These are phyloP conservation scores for Engystomops pustulosus DNA, from an alignment of 2,113 vertebrate genomes.

Conservation along the genomic window DNA sequence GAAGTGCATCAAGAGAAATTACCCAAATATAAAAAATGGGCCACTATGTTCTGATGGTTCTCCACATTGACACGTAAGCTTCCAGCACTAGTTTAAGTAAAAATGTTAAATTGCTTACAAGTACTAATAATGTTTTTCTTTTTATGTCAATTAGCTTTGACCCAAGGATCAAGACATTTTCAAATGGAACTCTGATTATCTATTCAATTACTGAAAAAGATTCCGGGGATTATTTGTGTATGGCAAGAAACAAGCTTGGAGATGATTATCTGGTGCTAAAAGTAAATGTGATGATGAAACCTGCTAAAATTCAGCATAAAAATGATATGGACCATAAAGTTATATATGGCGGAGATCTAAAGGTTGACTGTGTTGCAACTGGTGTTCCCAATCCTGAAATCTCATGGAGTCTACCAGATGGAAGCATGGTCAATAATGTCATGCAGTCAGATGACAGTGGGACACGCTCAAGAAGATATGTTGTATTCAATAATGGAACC, in stretches of 20 bases:
- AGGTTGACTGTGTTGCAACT: slow-evolving; percentile 90
- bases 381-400: slow-evolving; percentile 89
- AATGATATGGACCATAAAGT: slow-evolving; percentile 79
- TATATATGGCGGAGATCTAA: slow-evolving; percentile 78
- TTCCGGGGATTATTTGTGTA: slow-evolving; percentile 87
- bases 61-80: too few species aligned
- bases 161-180: slow-evolving; percentile 79
- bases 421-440: slow-evolving; percentile 83
- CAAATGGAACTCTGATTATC: slow-evolving; percentile 85
- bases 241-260: slow-evolving; percentile 86
- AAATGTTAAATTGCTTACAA: not conserved
- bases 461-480: slow-evolving; percentile 77
- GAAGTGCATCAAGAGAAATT: too few species aligned
- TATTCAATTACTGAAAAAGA: slow-evolving; percentile 83
- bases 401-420: slow-evolving; percentile 90
- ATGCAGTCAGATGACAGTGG: slow-evolving; percentile 74
- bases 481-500: slow-evolving; percentile 90
- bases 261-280: slow-evolving; percentile 82
- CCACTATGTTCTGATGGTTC: too few species aligned
- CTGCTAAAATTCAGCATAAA: slow-evolving; percentile 86
- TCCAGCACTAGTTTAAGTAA: not conserved
- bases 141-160: slow-evolving; percentile 73
- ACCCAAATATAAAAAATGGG: too few species aligned
- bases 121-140: slow-evolving; percentile 11
- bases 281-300: slow-evolving; percentile 82